Evolutionary conservation across 2,888 invertebrate genomes (phyloP), one percentile per base, ranked within the genome.

Genomic region (Lasius fuliginosus): DNA sequence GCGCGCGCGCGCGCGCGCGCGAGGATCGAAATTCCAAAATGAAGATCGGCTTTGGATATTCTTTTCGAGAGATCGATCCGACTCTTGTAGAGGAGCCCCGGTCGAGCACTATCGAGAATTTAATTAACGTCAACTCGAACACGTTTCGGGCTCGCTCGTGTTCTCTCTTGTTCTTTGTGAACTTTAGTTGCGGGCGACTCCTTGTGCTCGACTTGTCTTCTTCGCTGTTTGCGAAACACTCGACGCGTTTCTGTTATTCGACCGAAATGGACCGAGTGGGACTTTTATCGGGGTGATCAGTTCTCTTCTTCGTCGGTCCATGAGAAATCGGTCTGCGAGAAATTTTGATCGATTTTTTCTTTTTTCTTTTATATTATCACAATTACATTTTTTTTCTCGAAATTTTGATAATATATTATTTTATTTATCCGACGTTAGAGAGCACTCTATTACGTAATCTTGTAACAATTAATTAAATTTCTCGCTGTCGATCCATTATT

Each of bases 51-150:
- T 12, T n/a, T 5, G 36, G 18, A 23, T 60, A 11, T 53, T 53
- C 18, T 33, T 40, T 36, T 18, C 8, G 30, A 58, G 58, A 58
- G 36, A 33, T 71, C 11, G 36, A n/a, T 11, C 12, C 9, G 23
- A 18, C 11, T 60, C 60, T 46, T 46, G 18, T 81, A 23, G 23
- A 23, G 23, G 23, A 23, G 23, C 23, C 23, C 67, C 30, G 8
- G 36, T 15, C 46, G 46, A 46, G n/a, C 23, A 36, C 46, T 60
- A 46, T 71, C 23, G 46, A 60, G 60, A 56, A 73, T 33, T 81
- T 81, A 81, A 81, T 81, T 81, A 81, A 81, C 73, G 73, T 81
- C 73, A 79, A 42, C 36, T 23, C 79, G 79, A 73, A 73, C 46
- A 27, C 49, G 65, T 65, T 65, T 53, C 33, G 75, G 23, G 6